These are phyloP conservation scores for Percopsis omiscomaycus DNA, from an alignment of 2,797 vertebrate genomes.

Conservation along the genomic window DNA sequence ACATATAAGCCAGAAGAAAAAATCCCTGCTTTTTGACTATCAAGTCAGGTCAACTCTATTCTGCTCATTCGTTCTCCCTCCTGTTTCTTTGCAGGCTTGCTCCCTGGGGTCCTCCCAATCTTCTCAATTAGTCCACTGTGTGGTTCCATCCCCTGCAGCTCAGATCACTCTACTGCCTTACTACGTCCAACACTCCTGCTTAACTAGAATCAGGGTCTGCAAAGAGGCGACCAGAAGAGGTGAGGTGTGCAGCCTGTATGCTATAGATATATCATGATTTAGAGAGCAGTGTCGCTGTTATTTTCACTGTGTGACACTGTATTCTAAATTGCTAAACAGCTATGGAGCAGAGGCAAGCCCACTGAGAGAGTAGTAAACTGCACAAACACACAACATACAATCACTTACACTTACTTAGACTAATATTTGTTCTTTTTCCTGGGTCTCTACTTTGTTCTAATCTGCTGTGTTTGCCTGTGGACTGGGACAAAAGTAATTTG, in stretches of 20 bases:
- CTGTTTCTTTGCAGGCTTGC: not conserved
- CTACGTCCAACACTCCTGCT: not conserved
- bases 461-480: slow-evolving; percentile 37
- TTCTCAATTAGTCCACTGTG: slow-evolving; percentile 1
- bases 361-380: not conserved
- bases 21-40: no score
- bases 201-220: not conserved
- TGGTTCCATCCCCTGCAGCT: slow-evolving; percentile 5
- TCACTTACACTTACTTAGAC: no score
- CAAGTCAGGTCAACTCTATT: not conserved
- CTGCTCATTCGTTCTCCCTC: not conserved
- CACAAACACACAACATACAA: no score
- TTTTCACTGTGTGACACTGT: no score
- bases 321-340: no score
- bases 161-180: not conserved
- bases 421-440: not conserved
- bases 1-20: no score
- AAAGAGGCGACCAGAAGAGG: not conserved
- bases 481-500: slow-evolving; percentile 22
- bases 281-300: not conserved
- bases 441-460: slow-evolving; percentile 25
- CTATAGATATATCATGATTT: no score
- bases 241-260: no score
- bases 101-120: not conserved
- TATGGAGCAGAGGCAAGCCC: not conserved